These are phyloP conservation scores for Aleadryas rufinucha DNA, from an alignment of 2,113 vertebrate genomes.

Conservation along the genomic window DNA sequence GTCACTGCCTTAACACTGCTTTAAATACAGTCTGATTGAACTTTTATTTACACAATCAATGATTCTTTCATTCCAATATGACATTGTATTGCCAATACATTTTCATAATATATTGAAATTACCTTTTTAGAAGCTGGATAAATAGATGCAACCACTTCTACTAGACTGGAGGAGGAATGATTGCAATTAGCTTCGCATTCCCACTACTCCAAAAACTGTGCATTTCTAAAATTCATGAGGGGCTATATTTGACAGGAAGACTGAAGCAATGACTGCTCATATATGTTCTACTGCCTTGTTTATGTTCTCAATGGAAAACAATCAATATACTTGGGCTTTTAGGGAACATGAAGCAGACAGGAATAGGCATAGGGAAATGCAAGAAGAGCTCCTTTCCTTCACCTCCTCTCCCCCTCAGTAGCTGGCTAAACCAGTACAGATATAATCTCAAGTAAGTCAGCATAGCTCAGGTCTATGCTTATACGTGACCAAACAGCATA, in stretches of 20 bases:
- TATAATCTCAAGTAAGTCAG: not conserved
- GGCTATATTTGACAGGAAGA: not conserved
- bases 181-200: not conserved
- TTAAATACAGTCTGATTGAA: not conserved
- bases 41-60: not conserved
- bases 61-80: not conserved
- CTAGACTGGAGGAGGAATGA: not conserved
- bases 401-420: not conserved
- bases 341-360: not conserved
- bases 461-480: not conserved
- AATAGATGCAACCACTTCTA: not conserved
- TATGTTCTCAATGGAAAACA: not conserved
- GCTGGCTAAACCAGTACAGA: not conserved
- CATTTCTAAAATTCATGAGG: not conserved
- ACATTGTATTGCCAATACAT: not conserved
- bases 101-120: not conserved
- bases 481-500: not conserved
- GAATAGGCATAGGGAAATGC: not conserved
- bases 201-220: not conserved
- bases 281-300: not conserved
- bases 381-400: not conserved
- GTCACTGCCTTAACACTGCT: not conserved
- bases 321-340: not conserved
- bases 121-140: not conserved
- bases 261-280: not conserved